A percentile compares a stretch with the other conserved stretches of the same genome.
Conservation (phyloP, 1,140 invertebrate genomes). For the Aphaenogaster ashmeadi region DNA sequence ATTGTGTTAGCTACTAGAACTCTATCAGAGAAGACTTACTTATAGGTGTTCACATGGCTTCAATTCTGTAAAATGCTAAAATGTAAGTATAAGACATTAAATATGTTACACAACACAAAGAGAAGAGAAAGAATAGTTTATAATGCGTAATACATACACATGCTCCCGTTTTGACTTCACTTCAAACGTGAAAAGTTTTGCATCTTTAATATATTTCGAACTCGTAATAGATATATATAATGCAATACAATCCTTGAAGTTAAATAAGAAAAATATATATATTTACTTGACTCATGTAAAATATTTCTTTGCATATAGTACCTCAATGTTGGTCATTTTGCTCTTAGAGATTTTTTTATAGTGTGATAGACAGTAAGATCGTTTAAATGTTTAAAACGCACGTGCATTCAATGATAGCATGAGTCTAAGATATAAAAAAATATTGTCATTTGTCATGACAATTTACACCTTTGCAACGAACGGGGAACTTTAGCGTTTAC, state of each 20-base stretch:
- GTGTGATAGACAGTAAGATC: not conserved
- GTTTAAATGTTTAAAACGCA: slow-evolving; percentile 23
- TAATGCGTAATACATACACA: slow-evolving; percentile 22
- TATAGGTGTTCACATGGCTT: slow-evolving; percentile 37
- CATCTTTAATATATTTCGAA: slow-evolving; percentile 42
- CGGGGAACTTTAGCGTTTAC: slow-evolving; percentile 1
- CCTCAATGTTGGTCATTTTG: not conserved
- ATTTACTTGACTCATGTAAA: slow-evolving; percentile 8
- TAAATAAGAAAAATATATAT: slow-evolving; percentile 9
- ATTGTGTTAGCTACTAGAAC: slow-evolving; percentile 48
- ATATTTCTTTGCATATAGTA: slow-evolving; percentile 17
- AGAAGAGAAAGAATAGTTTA: not conserved
- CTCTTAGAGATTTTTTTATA: slow-evolving; percentile 29
- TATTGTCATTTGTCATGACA: slow-evolving; percentile 19
- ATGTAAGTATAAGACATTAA: slow-evolving; percentile 50
- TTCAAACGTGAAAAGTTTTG: slow-evolving; percentile 12
- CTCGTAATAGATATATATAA: slow-evolving; percentile 12
- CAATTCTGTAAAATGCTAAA: slow-evolving; percentile 58
- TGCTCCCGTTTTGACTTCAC: slow-evolving; percentile 31
- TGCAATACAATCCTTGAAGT: slow-evolving; percentile 4
- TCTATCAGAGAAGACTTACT: slow-evolving; percentile 41
- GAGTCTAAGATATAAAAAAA: slow-evolving; percentile 14
- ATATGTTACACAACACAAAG: slow-evolving; percentile 23
- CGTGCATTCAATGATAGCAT: not conserved
- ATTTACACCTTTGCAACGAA: slow-evolving; percentile 20